A percentile compares a stretch with the other conserved stretches of the same genome.
These are phyloP conservation scores for Garra rufa DNA, from an alignment of 2,113 vertebrate genomes.

Conservation along the genomic window DNA sequence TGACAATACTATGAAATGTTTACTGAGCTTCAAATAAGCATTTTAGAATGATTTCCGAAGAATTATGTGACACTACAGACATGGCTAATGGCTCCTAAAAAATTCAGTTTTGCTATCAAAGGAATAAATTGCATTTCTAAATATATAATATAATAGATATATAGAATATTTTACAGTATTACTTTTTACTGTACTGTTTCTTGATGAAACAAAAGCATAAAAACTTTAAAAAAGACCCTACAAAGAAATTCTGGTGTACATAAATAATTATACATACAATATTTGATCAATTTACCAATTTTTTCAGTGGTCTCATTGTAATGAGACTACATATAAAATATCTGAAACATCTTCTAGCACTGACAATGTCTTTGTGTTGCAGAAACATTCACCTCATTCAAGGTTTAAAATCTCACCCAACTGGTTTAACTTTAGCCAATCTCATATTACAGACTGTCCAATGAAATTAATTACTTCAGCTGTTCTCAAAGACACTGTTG, in stretches of 20 bases:
- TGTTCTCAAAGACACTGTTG: slow-evolving; percentile 7
- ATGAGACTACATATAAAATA: neutral
- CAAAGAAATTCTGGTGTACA: no score
- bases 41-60: neutral
- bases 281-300: no score
- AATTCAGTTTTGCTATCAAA: neutral
- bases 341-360: neutral
- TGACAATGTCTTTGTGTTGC: neutral
- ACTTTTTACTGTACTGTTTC: no score
- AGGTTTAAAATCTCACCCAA: slow-evolving; percentile 36
- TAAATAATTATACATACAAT: no score
- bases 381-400: neutral
- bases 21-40: neutral
- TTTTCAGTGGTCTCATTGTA: no score
- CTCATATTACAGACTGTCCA: slow-evolving; percentile 31
- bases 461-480: slow-evolving; percentile 22
- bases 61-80: neutral
- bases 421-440: slow-evolving; percentile 2
- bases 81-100: neutral
- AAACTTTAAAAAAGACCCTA: no score
- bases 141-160: neutral
- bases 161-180: no score
- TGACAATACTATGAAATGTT: neutral
- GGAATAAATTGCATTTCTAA: neutral
- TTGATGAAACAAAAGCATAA: no score